Evolutionary conservation across 92 coral and sea anemone species (phyloP).

Genomic region (Parazoanthus atlanticus): DNA sequence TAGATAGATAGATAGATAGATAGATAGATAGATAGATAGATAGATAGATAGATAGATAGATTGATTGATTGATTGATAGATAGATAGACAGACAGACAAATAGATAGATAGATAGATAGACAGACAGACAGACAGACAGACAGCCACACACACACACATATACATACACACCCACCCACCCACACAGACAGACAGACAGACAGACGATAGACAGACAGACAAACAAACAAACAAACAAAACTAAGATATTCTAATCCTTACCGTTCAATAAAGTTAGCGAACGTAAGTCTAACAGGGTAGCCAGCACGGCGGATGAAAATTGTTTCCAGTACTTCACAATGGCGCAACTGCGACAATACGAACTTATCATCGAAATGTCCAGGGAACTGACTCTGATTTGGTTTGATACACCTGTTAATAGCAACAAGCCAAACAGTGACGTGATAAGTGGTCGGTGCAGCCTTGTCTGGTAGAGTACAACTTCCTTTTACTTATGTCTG

Average conservation of each 20-base stretch:
- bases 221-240: neutral
- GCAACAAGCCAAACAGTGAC: neutral
- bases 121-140: too few species aligned
- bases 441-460: neutral
- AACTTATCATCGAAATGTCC: constrained; percentile 25
- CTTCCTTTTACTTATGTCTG: neutral
- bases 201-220: too few species aligned
- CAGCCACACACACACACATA: too few species aligned
- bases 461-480: neutral
- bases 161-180: too few species aligned
- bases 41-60: too few species aligned
- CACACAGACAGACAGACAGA: neutral
- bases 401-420: constrained; percentile 25
- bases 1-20: too few species aligned
- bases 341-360: constrained; percentile 24
- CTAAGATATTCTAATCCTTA: neutral
- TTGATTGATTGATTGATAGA: too few species aligned
- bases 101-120: too few species aligned
- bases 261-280: constrained; percentile 22
- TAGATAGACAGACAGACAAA: too few species aligned
- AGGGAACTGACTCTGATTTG: constrained; percentile 13
- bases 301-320: constrained; percentile 27
- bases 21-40: too few species aligned
- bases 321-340: constrained; percentile 11
- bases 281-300: neutral